These are phyloP conservation scores for Iphiclides podalirius DNA, from an alignment of 2,888 invertebrate genomes.

Conservation along the genomic window DNA sequence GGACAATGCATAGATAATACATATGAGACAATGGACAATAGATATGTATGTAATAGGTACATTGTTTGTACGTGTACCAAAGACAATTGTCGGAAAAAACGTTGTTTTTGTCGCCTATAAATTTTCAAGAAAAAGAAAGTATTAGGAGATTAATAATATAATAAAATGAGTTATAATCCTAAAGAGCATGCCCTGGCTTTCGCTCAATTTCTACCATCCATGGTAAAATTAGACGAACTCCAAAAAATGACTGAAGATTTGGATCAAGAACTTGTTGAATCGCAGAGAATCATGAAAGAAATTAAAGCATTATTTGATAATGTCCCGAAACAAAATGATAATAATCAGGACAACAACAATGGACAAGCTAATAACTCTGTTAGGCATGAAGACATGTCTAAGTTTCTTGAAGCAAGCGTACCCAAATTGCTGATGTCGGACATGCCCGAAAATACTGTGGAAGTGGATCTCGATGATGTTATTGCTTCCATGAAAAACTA, in stretches of 20 bases:
- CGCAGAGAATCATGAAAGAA: conserved; percentile 57
- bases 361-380: conserved; percentile 32
- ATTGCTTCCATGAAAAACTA: conserved; percentile 55
- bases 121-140: no score
- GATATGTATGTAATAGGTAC: no score
- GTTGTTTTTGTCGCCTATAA: no score
- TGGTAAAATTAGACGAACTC: conserved; percentile 54
- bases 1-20: no score
- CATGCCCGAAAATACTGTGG: conserved; percentile 47
- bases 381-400: conserved; percentile 49
- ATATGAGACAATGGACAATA: no score
- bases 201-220: conserved; percentile 50
- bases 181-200: conserved; percentile 42
- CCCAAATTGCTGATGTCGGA: conserved; percentile 58
- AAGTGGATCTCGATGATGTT: conserved; percentile 52
- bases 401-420: conserved; percentile 48
- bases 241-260: conserved; percentile 59
- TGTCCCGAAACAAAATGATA: conserved; percentile 34
- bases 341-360: conserved; percentile 7
- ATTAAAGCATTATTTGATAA: conserved; percentile 54
- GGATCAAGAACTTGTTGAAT: conserved; percentile 57
- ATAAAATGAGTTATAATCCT: conserved; percentile 34
- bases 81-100: no score
- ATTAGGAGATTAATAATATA: no score
- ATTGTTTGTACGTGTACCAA: no score